These are phyloP conservation scores for Diphyllodes magnificus DNA, from an alignment of 2,113 vertebrate species.

Conservation along the genomic window DNA sequence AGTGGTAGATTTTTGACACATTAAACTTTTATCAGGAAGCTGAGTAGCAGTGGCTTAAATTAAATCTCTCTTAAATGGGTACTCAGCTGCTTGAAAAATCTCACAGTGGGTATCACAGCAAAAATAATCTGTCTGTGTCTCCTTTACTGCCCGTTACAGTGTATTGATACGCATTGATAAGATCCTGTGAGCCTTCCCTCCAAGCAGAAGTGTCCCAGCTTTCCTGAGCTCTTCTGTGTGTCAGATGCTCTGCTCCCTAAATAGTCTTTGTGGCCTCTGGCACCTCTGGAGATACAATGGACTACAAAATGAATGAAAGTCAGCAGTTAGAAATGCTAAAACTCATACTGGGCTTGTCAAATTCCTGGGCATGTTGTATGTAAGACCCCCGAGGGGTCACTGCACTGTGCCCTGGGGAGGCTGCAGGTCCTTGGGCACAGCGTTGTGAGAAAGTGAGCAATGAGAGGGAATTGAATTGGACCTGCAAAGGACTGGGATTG, in stretches of 20 bases:
- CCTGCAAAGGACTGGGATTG: background rate
- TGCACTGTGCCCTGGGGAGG: background rate
- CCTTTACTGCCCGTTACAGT: background rate
- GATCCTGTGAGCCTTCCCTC: background rate
- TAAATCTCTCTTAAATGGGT: background rate
- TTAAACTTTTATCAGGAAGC: background rate
- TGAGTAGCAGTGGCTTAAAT: background rate
- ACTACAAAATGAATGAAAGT: background rate
- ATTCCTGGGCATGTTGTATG: background rate
- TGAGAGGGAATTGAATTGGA: background rate
- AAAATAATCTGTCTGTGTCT: background rate
- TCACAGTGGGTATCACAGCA: background rate
- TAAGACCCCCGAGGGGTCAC: background rate
- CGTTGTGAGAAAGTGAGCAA: background rate
- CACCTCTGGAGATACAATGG: background rate
- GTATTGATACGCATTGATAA: background rate
- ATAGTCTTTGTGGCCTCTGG: background rate
- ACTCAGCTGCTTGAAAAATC: background rate
- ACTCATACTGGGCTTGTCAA: background rate
- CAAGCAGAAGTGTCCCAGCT: background rate
- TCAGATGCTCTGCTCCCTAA: background rate
- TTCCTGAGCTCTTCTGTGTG: background rate
- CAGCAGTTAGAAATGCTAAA: background rate
- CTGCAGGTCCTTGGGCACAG: background rate
- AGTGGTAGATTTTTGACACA: constrained; percentile 3